These are phyloP conservation scores for Ectobius pallidus DNA, from an alignment of 2,888 invertebrate species.

Conservation along the genomic window DNA sequence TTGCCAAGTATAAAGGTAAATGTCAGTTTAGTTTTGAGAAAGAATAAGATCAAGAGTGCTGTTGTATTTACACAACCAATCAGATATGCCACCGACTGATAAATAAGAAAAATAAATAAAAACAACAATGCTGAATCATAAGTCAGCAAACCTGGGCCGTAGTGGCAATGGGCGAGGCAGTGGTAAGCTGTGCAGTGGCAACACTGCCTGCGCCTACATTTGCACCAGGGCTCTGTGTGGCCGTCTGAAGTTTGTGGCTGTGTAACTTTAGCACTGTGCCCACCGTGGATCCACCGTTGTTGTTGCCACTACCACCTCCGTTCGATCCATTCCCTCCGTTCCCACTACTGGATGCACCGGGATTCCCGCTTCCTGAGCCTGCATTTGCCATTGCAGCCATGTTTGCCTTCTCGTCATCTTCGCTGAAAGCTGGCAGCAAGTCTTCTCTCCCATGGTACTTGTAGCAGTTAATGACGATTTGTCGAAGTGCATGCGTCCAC, in stretches of 20 bases:
- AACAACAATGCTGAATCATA: constrained; percentile 67
- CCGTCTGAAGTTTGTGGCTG: constrained; percentile 52
- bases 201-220: constrained; percentile 35
- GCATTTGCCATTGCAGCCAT: constrained; percentile 61
- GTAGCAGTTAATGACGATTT: constrained; percentile 97
- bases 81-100: constrained; percentile 31
- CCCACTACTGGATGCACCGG: constrained; percentile 44
- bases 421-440: constrained; percentile 90
- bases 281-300: constrained; percentile 49
- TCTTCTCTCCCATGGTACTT: constrained; percentile 97
- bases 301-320: constrained; percentile 4
- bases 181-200: constrained; percentile 54
- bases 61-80: constrained; percentile 1
- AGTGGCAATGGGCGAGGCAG: constrained; percentile 61
- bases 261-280: constrained; percentile 59
- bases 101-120: constrained; percentile 43
- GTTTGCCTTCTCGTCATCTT: constrained; percentile 83
- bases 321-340: not conserved
- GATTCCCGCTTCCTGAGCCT: constrained; percentile 44
- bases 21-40: too few relatives aligned
- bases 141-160: constrained; percentile 80
- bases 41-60: too few relatives aligned
- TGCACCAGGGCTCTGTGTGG: constrained; percentile 48
- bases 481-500: constrained; percentile 95
- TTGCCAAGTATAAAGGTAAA: too few relatives aligned